A percentile compares a stretch with the other conserved stretches of the same genome.
Conservation (phyloP, 2,797 vertebrate genomes). For the Heliangelus exortis region DNA sequence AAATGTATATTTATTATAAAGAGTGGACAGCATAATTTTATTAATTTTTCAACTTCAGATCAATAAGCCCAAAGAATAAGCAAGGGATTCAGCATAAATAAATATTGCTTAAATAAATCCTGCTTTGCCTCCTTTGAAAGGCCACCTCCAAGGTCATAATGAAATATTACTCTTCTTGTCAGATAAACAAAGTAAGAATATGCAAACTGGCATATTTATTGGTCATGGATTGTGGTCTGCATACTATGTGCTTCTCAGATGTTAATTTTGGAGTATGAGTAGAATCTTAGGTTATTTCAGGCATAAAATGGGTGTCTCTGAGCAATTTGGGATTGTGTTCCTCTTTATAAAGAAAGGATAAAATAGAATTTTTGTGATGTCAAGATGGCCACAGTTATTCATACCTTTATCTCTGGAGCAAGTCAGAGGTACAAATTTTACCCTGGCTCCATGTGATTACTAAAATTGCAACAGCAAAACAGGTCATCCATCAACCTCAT, state of each 20-base stretch:
- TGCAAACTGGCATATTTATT: background rate
- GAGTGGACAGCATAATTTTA: background rate
- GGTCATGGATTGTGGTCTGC: background rate
- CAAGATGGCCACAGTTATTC: background rate
- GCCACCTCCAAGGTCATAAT: background rate
- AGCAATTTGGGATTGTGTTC: background rate
- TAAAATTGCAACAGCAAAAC: background rate
- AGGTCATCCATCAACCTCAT: background rate
- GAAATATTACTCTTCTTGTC: background rate
- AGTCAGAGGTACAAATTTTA: constrained; percentile 15
- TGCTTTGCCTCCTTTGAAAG: background rate
- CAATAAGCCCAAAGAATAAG: background rate
- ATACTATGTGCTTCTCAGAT: background rate
- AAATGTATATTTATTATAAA: background rate
- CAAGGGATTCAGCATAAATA: background rate
- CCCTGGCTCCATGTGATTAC: background rate
- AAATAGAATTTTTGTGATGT: background rate
- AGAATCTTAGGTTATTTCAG: background rate
- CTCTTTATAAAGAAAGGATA: background rate
- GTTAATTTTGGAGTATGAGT: background rate
- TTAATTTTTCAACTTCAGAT: background rate
- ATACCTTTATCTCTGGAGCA: background rate
- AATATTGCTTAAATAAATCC: background rate
- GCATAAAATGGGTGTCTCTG: background rate
- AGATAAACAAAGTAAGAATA: background rate